Evolutionary conservation across 92 coral and sea anemone species (phyloP), one percentile per base, ranked within the genome.

Genomic region (Metridium senile): DNA sequence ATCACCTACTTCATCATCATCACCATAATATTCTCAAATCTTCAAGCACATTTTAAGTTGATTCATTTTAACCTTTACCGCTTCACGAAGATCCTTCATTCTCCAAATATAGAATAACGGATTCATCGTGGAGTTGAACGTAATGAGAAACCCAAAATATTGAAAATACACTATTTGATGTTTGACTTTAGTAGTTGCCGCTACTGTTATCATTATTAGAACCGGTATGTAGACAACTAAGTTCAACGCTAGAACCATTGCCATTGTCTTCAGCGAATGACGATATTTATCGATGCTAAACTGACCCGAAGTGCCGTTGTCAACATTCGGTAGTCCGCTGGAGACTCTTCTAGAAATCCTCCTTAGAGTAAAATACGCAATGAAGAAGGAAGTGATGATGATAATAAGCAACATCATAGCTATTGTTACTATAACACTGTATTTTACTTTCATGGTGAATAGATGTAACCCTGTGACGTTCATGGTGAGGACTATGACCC

Each of bases 81-180:
- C 76, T 1, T n/a, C 25, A 1, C 76, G 26, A 2, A 72, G 28
- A 4, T 72, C 76, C 18, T 34, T 72, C 76, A 72, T 72, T 53
- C 76, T 3, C 76, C 76, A 72, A 1, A 72, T 32, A 54, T 72
- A 72, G 29, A 72, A 72, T 0, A 72, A 31, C 2, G 76, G 76
- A 22, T 56, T 72, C 6, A 31, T 20, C 9, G 76, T 53, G 2
- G 76, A 53, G 22, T 59, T 72, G 25, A 72, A 53, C 11, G 76
- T 28, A 9, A 72, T 26, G 1, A 72, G 4, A 30, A 72, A 72
- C 29, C 76, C 76, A 17, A 17, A n/a, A 23, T 53, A 72, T 21
- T 72, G 76, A 10, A 20, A 72, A 11, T 19, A 58, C 11, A 59
- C 66, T 1, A 72, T 22, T 11, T 53, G 43, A 32, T 71, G n/a